These are phyloP conservation scores for Orycteropus afer DNA, from an alignment of 2,113 vertebrate genomes.

Conservation along the genomic window DNA sequence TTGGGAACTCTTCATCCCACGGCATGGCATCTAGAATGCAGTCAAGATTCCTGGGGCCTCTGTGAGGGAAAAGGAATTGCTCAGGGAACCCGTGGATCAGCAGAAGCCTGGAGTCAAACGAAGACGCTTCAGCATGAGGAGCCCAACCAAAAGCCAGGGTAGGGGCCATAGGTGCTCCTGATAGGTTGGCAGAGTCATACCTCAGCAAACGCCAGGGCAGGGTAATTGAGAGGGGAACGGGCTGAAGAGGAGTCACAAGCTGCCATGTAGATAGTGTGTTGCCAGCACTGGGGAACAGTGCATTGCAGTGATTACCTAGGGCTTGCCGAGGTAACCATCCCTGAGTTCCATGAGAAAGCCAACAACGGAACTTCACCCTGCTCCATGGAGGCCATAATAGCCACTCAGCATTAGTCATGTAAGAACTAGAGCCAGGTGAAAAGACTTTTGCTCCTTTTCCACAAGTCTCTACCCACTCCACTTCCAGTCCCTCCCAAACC, in stretches of 20 bases:
- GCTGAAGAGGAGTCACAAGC: not conserved
- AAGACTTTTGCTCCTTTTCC: not conserved
- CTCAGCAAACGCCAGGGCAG: not conserved
- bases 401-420: no score
- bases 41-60: not conserved
- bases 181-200: not conserved
- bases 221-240: not conserved
- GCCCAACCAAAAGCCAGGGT: no score
- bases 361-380: accelerated
- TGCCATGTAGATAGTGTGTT: not conserved
- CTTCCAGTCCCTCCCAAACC: not conserved
- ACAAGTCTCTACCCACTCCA: not conserved
- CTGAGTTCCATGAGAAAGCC: not conserved
- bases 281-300: not conserved
- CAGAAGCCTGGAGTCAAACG: not conserved
- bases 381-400: no score
- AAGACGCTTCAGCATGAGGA: not conserved
- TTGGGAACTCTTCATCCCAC: not conserved
- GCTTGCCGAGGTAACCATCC: not conserved
- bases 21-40: not conserved
- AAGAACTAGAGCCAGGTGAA: not conserved
- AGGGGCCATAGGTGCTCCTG: no score
- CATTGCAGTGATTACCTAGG: no score
- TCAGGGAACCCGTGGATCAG: not conserved
- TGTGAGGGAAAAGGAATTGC: no score